These are phyloP conservation scores for Lasioglossum lativentre DNA, from an alignment of 2,888 invertebrate species.

Conservation along the genomic window DNA sequence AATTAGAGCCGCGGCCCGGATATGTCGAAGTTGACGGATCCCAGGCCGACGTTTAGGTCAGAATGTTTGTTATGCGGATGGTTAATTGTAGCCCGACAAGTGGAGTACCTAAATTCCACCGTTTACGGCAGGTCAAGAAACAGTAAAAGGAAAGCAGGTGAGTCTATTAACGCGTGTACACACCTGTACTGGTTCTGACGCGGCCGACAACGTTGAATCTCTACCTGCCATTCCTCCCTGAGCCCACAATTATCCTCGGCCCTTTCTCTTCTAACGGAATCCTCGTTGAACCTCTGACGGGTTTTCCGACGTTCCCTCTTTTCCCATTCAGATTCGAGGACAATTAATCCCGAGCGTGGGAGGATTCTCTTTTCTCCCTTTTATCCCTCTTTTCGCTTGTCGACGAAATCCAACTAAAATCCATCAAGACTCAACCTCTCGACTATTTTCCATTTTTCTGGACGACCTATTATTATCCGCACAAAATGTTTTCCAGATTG, in stretches of 20 bases:
- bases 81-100: conserved; percentile 56
- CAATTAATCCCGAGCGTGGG: neutral
- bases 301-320: conserved; percentile 2
- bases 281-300: conserved; percentile 24
- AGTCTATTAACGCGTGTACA: conserved; percentile 46
- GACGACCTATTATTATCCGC: too few relatives aligned
- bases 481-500: too few relatives aligned
- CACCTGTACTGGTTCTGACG: conserved; percentile 49
- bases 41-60: neutral
- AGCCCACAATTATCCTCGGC: conserved; percentile 38
- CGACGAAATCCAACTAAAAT: neutral
- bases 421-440: neutral
- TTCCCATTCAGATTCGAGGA: neutral
- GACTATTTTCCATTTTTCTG: neutral
- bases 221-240: conserved; percentile 29
- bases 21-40: conserved; percentile 1
- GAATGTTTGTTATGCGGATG: conserved; percentile 46
- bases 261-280: conserved; percentile 64
- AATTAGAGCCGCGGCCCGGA: neutral
- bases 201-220: conserved; percentile 44
- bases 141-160: conserved; percentile 74
- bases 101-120: conserved; percentile 69
- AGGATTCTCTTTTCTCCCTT: neutral
- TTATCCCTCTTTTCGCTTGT: neutral
- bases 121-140: conserved; percentile 73